Evolutionary conservation across 2,797 vertebrate species (phyloP), one percentile per base, ranked within the genome.

Genomic region (Leptatherina wallacei): DNA sequence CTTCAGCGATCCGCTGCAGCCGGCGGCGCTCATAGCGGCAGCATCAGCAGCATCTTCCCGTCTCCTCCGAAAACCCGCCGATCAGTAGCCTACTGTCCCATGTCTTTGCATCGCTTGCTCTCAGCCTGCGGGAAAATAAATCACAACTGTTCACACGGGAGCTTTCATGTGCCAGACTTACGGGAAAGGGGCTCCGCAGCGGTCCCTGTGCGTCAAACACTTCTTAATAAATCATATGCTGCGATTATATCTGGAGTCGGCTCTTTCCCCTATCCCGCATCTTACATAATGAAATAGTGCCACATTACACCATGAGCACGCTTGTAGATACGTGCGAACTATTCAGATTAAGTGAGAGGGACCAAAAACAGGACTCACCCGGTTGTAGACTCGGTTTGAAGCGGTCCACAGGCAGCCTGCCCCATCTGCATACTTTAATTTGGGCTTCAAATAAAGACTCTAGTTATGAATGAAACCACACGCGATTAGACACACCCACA

Each of bases 401-500:
- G 84, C 71, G 71, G 56, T 78, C 60, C 85, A 33, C 75, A 63
- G 68, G 73, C 85, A 73, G 78, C 71, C 79, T 73, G 85, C 75
- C 65, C 84, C 69, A 78, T 89, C 88, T 83, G 88, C 90, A 92
- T 89, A 84, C 90, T 90, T 91, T 83, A 87, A 87, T 86, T 78
- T 69, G 75, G 63, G 82, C 88, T 89, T 69, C 81, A 84, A 85
- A 89, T 84, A 60, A 80, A 60, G 79, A 88, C 86, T 65, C 84
- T 83, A 93, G 90, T 93, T 93, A 93, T 93, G 92, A 93, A 93
- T 93, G 92, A 91, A 93, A 83, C 89, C 89, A 85, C 87, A 89
- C 88, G 81, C 90, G 78, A 78, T 88, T 83, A 30, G 90, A 92
- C 91, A 92, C 92, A 66, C 92, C 92, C 91, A 92, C 91, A 84